phyloP scores from a whole-genome alignment of 1,140 invertebrate species.

The Drosophila sechellia region DNA sequence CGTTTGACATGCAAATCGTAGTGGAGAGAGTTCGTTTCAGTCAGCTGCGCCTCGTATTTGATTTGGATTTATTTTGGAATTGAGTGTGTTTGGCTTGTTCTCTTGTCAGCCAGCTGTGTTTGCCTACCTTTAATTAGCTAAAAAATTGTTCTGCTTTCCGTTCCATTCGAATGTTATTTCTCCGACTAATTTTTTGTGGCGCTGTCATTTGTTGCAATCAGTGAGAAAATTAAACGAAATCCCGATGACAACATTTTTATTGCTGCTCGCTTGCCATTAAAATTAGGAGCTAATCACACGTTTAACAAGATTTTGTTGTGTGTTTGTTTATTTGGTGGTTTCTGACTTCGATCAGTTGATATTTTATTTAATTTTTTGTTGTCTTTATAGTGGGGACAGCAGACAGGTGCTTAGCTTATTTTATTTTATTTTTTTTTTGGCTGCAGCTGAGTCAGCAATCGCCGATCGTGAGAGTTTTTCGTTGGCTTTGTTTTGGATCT shows the following conservation, averaged over 20 bases:
- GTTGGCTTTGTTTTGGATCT: conserved; percentile 23
- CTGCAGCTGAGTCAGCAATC: conserved; percentile 63
- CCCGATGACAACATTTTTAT: conserved; percentile 47
- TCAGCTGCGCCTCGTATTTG: conserved; percentile 45
- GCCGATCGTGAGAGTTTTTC: conserved; percentile 73
- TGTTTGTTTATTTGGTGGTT: conserved; percentile 37
- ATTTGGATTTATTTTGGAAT: conserved; percentile 70
- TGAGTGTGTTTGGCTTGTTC: conserved; percentile 6
- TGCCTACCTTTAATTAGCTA: conserved; percentile 66
- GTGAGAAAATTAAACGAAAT: conserved; percentile 65
- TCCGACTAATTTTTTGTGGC: conserved; percentile 48
- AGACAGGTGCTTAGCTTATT: conserved; percentile 36
- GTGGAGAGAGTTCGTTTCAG: conserved; percentile 43
- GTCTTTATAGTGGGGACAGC: conserved; percentile 26
- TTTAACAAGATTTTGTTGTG: conserved; percentile 49
- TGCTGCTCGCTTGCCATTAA: conserved; percentile 40
- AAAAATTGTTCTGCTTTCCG: conserved; percentile 22
- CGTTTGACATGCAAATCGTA: conserved; percentile 75
- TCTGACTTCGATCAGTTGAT: conserved; percentile 25
- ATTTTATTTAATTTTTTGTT: conserved; percentile 3
- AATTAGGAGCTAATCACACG: conserved; percentile 61
- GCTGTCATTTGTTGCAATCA: conserved; percentile 77
- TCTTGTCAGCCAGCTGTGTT: conserved; percentile 43
- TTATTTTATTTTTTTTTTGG: conserved; percentile 7
- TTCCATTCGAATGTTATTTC: conserved; percentile 34